Evolutionary conservation across 2,888 invertebrate genomes (phyloP).

Genomic region (Mactromeris polynyma): DNA sequence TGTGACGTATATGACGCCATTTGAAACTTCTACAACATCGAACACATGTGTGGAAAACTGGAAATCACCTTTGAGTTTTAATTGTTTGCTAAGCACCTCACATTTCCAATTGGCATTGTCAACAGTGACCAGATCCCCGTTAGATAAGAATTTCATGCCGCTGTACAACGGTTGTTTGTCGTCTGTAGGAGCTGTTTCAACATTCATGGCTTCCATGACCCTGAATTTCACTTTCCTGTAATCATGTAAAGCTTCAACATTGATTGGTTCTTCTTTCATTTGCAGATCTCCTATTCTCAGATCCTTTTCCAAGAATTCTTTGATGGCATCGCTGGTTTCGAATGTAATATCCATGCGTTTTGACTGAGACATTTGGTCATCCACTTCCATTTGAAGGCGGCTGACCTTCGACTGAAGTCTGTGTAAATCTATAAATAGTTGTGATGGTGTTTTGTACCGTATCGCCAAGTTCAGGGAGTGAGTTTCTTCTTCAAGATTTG

Average conservation of each 20-base stretch:
- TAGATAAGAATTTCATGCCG: constrained; percentile 21
- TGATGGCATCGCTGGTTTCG: neutral
- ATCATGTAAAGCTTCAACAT: neutral
- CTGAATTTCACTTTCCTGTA: constrained; percentile 12
- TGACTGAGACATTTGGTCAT: neutral
- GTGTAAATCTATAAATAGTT: constrained; percentile 9
- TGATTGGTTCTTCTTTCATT: neutral
- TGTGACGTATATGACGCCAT: constrained; percentile 8
- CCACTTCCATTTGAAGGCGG: neutral
- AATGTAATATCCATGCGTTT: neutral
- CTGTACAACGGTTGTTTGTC: constrained; percentile 30
- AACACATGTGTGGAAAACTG: constrained; percentile 12
- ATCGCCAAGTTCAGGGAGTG: neutral
- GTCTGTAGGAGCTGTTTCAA: neutral
- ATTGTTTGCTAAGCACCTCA: neutral
- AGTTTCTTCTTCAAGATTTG: neutral
- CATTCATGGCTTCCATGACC: neutral
- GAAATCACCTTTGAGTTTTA: neutral
- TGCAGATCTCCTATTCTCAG: neutral
- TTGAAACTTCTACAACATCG: neutral
- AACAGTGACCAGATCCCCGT: neutral
- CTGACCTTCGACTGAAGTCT: neutral
- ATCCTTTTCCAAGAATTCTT: neutral
- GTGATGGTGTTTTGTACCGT: constrained; percentile 1
- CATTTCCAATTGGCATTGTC: constrained; percentile 31